These are phyloP conservation scores for Molanna angustata DNA, from an alignment of 2,888 invertebrate species.

Conservation along the genomic window DNA sequence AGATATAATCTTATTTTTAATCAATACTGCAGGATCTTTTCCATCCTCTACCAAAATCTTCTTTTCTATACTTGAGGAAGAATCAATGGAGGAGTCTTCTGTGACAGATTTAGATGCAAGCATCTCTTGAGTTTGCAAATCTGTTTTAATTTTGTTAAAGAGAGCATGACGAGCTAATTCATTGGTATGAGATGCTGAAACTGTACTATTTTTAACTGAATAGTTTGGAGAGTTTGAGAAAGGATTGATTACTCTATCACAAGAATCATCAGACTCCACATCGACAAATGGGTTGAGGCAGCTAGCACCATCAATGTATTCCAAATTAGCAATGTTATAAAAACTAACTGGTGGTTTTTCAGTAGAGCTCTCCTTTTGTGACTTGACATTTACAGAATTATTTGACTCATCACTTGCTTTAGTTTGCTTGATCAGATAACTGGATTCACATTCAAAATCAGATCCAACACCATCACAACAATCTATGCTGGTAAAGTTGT, in stretches of 20 bases:
- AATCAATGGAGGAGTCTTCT: not conserved
- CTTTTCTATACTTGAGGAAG: not conserved
- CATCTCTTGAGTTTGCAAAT: constrained; percentile 9
- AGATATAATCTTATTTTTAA: not conserved
- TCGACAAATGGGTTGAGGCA: too few relatives aligned
- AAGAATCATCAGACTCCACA: constrained; percentile 4
- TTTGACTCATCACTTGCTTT: not conserved
- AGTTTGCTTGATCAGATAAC: not conserved
- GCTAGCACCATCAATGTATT: constrained; percentile 16
- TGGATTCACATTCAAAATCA: constrained; percentile 38
- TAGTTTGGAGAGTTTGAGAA: too few relatives aligned
- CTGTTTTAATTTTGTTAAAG: constrained; percentile 44
- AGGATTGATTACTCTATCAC: constrained; percentile 11
- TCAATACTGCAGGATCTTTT: not conserved
- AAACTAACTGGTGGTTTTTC: not conserved
- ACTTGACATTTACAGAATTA: not conserved
- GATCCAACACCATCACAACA: constrained; percentile 43
- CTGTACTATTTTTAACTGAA: too few relatives aligned
- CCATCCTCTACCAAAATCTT: not conserved
- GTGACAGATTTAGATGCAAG: not conserved
- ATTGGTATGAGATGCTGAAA: too few relatives aligned
- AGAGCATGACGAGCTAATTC: constrained; percentile 44
- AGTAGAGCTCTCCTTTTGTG: not conserved
- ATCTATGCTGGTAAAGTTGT: constrained; percentile 59
- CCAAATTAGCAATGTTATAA: constrained; percentile 9